A percentile compares a stretch with the other conserved stretches of the same genome.
These are phyloP conservation scores for Drosophila stalkeri DNA, from an alignment of 2,888 invertebrate genomes.

Conservation along the genomic window DNA sequence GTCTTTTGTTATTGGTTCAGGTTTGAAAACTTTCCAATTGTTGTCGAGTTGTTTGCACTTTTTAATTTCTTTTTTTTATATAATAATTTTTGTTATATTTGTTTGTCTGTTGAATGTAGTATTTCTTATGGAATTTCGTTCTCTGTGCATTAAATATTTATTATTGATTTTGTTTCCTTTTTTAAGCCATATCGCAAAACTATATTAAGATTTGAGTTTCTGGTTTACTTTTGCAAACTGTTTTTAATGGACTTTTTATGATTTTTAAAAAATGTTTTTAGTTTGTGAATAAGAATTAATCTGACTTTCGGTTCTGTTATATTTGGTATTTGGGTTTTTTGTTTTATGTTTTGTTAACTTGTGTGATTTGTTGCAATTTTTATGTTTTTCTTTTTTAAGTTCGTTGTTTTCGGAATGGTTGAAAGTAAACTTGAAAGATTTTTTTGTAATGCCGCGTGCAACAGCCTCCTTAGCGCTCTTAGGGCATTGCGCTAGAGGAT, in stretches of 20 bases:
- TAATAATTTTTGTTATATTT: slow-evolving; percentile 21
- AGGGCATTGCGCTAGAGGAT: slow-evolving; percentile 61
- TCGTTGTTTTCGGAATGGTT: slow-evolving; percentile 47
- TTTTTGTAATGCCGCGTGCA: slow-evolving; percentile 56
- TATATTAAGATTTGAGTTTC: slow-evolving; percentile 24
- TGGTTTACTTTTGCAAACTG: slow-evolving; percentile 48
- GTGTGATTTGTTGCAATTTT: slow-evolving; percentile 38
- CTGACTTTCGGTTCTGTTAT: slow-evolving; percentile 77
- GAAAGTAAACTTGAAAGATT: slow-evolving; percentile 58
- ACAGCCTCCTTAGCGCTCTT: slow-evolving; percentile 65
- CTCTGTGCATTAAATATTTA: background rate
- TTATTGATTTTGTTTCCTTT: slow-evolving; percentile 19
- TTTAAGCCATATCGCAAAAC: slow-evolving; percentile 52
- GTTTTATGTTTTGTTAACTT: slow-evolving; percentile 44
- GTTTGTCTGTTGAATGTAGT: slow-evolving; percentile 21
- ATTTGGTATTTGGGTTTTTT: slow-evolving; percentile 33
- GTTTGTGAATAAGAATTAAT: slow-evolving; percentile 67
- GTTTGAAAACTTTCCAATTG: slow-evolving; percentile 59
- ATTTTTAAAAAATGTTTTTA: slow-evolving; percentile 23
- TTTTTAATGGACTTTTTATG: slow-evolving; percentile 22
- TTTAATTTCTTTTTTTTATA: slow-evolving; percentile 36
- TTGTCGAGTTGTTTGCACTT: slow-evolving; percentile 47
- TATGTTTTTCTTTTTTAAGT: slow-evolving; percentile 25
- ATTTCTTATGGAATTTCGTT: slow-evolving; percentile 24
- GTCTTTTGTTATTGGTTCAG: slow-evolving; percentile 26